A percentile compares a stretch with the other conserved stretches of the same genome.
Evolutionary conservation across 2,797 vertebrate species (phyloP).

Genomic region (Acanthurus lineatus): DNA sequence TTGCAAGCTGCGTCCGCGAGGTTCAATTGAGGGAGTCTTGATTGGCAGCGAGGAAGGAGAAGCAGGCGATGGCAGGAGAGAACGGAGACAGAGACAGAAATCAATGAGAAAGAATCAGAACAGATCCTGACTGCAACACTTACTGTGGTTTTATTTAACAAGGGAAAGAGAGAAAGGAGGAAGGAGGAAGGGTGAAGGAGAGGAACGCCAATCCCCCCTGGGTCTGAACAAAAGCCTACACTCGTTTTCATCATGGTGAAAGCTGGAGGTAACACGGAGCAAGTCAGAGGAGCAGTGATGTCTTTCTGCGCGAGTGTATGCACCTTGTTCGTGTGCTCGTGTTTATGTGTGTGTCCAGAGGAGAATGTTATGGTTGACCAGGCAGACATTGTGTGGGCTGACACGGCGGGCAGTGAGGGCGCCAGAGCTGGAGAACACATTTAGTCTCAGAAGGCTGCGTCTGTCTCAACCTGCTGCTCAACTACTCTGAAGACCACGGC

Average conservation of each 20-base stretch:
- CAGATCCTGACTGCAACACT: conserved; percentile 24
- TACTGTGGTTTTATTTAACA: conserved; percentile 28
- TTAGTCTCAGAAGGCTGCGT: conserved; percentile 73
- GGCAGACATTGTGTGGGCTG: conserved; percentile 71
- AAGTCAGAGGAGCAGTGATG: conserved; percentile 49
- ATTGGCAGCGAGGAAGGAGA: conserved; percentile 16
- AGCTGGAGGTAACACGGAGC: conserved; percentile 54
- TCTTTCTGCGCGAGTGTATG: conserved; percentile 35
- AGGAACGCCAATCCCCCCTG: conserved; percentile 17
- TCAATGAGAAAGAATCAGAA: conserved; percentile 33
- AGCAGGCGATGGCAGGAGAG: background rate
- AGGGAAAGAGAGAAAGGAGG: background rate
- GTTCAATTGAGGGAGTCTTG: conserved; percentile 11
- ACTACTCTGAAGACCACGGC: conserved; percentile 50
- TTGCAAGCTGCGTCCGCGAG: background rate
- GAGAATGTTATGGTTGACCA: conserved; percentile 59
- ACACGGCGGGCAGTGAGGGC: conserved; percentile 53
- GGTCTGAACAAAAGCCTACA: conserved; percentile 51
- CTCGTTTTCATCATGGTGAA: conserved; percentile 61
- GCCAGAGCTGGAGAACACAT: conserved; percentile 65
- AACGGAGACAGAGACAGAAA: conserved; percentile 6
- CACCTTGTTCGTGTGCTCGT: conserved; percentile 15
- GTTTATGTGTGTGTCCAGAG: conserved; percentile 46
- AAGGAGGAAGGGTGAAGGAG: conserved; percentile 16
- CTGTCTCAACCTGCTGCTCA: conserved; percentile 69